Percentiles rank a stretch among this genome's conserved stretches.
Conservation (phyloP, 2,113 vertebrate genomes). For the Heterocephalus glaber region DNA sequence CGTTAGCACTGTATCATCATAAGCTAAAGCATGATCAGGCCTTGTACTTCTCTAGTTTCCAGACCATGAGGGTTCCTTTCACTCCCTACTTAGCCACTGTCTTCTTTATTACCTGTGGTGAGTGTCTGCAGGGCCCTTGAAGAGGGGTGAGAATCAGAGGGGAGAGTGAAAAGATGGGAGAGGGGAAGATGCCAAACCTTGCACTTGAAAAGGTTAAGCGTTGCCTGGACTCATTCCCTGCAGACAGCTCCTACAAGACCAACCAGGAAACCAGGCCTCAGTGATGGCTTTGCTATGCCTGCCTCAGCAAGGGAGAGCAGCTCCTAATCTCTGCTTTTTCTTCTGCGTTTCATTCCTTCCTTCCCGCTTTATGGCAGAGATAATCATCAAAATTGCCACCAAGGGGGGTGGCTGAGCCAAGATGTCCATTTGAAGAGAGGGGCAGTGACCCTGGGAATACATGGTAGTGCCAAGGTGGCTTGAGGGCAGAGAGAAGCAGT, state of each 20-base stretch:
- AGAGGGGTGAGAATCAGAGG: not conserved
- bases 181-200: not conserved
- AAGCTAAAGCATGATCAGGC: slow-evolving; percentile 9
- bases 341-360: not conserved
- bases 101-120: slow-evolving; percentile 38
- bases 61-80: not conserved
- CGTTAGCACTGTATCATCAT: not conserved
- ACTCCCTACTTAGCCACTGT: not conserved
- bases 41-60: not conserved
- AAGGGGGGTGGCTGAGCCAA: not conserved
- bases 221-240: not conserved
- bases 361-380: not conserved
- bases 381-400: not conserved
- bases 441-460: too few species aligned
- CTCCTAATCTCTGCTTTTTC: not conserved
- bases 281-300: not conserved
- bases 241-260: not conserved
- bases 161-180: not conserved
- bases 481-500: not conserved
- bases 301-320: not conserved
- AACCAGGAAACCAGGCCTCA: not conserved
- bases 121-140: slow-evolving; percentile 35
- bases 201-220: not conserved
- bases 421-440: not conserved
- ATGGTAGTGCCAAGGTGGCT: not conserved